Evolutionary conservation across 2,888 invertebrate genomes (phyloP).

Genomic region (Chironomus tentans): DNA sequence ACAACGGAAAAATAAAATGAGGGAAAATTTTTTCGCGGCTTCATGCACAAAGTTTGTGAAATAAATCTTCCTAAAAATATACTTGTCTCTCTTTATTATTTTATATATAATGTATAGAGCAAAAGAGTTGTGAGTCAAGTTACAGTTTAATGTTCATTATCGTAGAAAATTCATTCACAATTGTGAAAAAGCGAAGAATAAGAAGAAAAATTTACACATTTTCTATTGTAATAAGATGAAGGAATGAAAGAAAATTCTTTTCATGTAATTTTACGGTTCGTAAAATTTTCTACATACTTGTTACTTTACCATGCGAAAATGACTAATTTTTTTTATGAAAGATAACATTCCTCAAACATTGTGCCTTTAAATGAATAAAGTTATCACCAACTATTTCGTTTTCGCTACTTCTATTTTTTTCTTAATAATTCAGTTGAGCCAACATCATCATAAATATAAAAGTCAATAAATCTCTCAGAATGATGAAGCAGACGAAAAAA

Average conservation of each 20-base stretch:
- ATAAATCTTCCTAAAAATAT: no score
- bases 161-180: not conserved
- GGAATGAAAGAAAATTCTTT: not conserved
- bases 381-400: no score
- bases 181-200: not conserved
- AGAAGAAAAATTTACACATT: no score
- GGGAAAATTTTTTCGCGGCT: no score
- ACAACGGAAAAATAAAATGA: no score
- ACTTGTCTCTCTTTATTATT: no score
- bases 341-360: not conserved
- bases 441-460: constrained; percentile 5
- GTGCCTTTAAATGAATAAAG: no score
- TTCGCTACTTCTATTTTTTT: not conserved
- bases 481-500: not conserved
- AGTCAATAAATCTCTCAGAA: constrained; percentile 15
- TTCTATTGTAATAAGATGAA: not conserved
- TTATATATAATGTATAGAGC: not conserved
- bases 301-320: not conserved
- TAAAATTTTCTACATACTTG: not conserved
- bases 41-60: no score
- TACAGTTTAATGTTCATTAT: not conserved
- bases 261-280: not conserved
- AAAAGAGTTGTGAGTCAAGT: not conserved
- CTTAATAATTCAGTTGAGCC: not conserved
- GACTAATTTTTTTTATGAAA: no score